Evolutionary conservation across 2,113 vertebrate species (phyloP), one percentile per base, ranked within the genome.

Genomic region (Hemichromis elongatus): DNA sequence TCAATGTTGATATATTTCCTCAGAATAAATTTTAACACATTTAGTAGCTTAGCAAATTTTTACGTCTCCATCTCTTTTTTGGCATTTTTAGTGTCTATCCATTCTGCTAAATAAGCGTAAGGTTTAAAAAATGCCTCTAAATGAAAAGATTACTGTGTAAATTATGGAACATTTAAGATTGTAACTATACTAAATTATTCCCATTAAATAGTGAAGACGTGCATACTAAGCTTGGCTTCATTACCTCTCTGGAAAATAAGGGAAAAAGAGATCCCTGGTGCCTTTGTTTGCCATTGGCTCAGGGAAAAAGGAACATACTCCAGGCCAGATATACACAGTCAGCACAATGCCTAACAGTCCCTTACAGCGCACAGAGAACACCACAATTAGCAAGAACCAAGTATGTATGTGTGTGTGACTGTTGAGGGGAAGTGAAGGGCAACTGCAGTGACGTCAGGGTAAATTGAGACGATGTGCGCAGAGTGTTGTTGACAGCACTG

Each of bases 401-500:
- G 57, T 81, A 81, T 52, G 75, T 47, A 73, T 79, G 56, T 85
- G 77, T 78, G 56, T 68, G 78, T 50, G 85, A 84, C 87, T 85
- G 82, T 33, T 61, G 61, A 91, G 92, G 91, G 86, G 88, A 92
- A 85, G 68, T 94, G 87, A 92, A 93, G 87, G 94, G 87, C 91
- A 84, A 63, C 83, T 83, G 66, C 79, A 52, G 55, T 92, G 90
- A 90, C 83, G 90, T 90, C 88, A 87, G 81, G 57, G 86, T 88
- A 77, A 89, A 94, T 87, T 91, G 90, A 95, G 91, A 93, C 18
- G 40, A 83, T 86, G 89, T 77, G 86, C 47, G 54, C 57, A 37
- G 85, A 90, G 82, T 53, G 83, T 84, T 93, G 88, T 88, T 94
- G 93, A 95, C 93, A 92, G 90, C 77, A 50, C 80, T 85, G 90